Conservation (phyloP, 2,113 vertebrate genomes). For the Seriola aureovittata region DNA sequence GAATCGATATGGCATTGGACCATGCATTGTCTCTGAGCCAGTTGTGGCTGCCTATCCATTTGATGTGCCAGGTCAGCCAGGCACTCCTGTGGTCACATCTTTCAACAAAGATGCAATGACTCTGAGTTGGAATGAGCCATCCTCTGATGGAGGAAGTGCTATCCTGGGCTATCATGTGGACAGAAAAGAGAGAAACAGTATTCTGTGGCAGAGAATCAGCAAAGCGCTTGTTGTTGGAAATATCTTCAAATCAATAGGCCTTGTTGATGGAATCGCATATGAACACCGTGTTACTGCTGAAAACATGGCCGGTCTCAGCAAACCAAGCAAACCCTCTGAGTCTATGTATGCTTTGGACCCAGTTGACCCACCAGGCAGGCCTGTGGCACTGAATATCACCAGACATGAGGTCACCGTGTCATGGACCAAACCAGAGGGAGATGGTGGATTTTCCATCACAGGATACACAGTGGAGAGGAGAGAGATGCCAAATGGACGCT, state of each 20-base stretch:
- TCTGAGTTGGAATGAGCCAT: conserved; percentile 96
- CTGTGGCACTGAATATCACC: conserved; percentile 93
- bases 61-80: conserved; percentile 95
- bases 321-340: conserved; percentile 95
- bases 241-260: conserved; percentile 95
- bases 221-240: conserved; percentile 93
- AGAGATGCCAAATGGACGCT: conserved; percentile 95
- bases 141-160: conserved; percentile 93
- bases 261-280: conserved; percentile 95
- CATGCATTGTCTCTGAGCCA: conserved; percentile 88
- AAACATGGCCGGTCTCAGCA: conserved; percentile 97
- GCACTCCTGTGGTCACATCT: conserved; percentile 90
- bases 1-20: conserved; percentile 95
- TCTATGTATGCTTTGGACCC: conserved; percentile 92
- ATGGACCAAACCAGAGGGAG: conserved; percentile 96
- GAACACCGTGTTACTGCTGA: conserved; percentile 96
- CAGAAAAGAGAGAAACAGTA: conserved; percentile 97
- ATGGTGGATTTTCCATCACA: conserved; percentile 97
- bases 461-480: conserved; percentile 96
- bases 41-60: conserved; percentile 95
- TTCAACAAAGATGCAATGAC: conserved; percentile 95
- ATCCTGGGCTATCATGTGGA: conserved; percentile 97
- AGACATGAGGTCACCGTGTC: conserved; percentile 94
- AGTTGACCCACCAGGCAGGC: conserved; percentile 94
- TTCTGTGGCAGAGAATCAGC: conserved; percentile 95